Percentiles rank a stretch among this genome's conserved stretches.
phyloP scores from a whole-genome alignment of 1,140 invertebrate species.

The Rhyzopertha dominica region DNA sequence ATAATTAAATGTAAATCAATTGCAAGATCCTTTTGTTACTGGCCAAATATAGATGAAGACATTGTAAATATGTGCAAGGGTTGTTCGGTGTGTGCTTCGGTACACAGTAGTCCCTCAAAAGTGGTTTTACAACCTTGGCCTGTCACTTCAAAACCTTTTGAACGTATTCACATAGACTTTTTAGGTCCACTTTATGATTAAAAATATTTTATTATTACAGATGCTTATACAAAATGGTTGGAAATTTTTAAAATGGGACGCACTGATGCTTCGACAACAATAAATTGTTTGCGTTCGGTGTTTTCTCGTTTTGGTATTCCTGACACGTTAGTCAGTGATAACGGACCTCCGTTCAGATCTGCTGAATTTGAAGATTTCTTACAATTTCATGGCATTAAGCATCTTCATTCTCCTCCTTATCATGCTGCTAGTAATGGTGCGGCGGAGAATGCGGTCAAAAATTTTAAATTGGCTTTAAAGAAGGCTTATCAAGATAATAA shows the following conservation, averaged over 20 bases:
- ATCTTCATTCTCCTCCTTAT: slow-evolving; percentile 37
- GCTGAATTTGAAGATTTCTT: slow-evolving; percentile 36
- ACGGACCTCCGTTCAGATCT: slow-evolving; percentile 33
- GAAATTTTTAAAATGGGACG: slow-evolving; percentile 10
- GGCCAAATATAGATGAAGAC: slow-evolving; percentile 44
- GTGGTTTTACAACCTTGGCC: slow-evolving; percentile 35
- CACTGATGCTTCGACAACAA: neutral
- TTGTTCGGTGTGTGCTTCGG: slow-evolving; percentile 28
- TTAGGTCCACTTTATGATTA: slow-evolving; percentile 29
- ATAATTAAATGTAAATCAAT: slow-evolving; percentile 46
- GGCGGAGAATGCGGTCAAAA: slow-evolving; percentile 44
- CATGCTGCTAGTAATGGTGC: slow-evolving; percentile 41
- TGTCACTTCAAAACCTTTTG: slow-evolving; percentile 39
- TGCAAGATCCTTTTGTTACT: slow-evolving; percentile 45
- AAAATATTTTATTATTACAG: slow-evolving; percentile 13
- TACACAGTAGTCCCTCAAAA: slow-evolving; percentile 29
- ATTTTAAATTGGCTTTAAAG: slow-evolving; percentile 41
- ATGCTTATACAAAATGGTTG: slow-evolving; percentile 12
- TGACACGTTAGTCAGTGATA: slow-evolving; percentile 36
- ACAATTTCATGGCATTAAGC: slow-evolving; percentile 32
- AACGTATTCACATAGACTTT: slow-evolving; percentile 39
- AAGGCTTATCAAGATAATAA: slow-evolving; percentile 18
- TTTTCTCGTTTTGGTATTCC: slow-evolving; percentile 36
- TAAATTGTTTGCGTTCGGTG: neutral
- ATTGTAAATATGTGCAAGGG: slow-evolving; percentile 13